A percentile compares a stretch with the other conserved stretches of the same genome.
These are phyloP conservation scores for Pedetes capensis DNA, from an alignment of 2,113 vertebrate genomes.

Conservation along the genomic window DNA sequence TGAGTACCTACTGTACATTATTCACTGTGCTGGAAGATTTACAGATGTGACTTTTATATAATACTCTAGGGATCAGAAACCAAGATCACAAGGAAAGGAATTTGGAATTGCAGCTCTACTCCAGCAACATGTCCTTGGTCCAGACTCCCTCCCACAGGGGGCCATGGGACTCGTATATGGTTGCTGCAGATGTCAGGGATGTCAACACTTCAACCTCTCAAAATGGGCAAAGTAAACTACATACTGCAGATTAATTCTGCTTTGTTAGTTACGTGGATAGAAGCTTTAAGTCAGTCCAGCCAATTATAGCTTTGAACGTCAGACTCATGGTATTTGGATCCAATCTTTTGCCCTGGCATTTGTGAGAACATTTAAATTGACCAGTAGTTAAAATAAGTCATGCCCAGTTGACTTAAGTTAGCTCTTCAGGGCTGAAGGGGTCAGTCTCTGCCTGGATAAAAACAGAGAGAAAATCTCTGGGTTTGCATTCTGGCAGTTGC, in stretches of 20 bases:
- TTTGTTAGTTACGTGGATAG: conserved; percentile 13
- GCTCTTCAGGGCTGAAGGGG: neutral
- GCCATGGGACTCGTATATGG: neutral
- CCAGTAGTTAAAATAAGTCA: conserved; percentile 26
- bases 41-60: neutral
- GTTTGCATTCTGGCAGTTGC: neutral
- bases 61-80: neutral
- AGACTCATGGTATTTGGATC: neutral
- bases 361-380: neutral
- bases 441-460: neutral
- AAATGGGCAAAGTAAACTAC: conserved; percentile 21
- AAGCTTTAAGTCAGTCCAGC: conserved; percentile 26
- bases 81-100: neutral
- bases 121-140: neutral
- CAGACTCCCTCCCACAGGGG: neutral
- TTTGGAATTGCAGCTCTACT: neutral
- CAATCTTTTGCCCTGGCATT: neutral
- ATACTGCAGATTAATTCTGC: neutral
- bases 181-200: neutral
- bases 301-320: conserved; percentile 39
- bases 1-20: neutral
- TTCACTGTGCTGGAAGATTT: neutral
- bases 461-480: neutral
- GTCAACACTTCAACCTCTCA: neutral
- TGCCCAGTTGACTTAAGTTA: conserved; percentile 3